These are phyloP conservation scores for Dasypus novemcinctus DNA, from an alignment of 2,113 vertebrate genomes.

Conservation along the genomic window DNA sequence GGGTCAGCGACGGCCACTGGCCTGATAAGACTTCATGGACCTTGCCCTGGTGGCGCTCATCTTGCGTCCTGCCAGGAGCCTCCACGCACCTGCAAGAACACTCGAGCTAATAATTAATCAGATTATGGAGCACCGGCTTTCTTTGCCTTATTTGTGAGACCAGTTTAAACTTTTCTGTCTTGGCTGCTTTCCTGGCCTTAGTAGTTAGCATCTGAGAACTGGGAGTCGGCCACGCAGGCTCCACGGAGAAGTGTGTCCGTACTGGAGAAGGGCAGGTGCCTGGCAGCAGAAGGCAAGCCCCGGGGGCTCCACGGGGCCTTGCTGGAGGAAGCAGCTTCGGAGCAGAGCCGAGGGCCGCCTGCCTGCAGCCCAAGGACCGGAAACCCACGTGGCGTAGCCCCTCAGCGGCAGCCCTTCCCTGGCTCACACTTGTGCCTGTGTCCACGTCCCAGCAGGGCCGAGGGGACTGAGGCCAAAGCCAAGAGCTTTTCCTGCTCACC, in stretches of 20 bases:
- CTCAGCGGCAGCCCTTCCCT: no score
- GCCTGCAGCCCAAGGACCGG: no score
- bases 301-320: not conserved
- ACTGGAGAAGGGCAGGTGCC: no score
- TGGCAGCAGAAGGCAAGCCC: not conserved
- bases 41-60: rapidly evolving
- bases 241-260: not conserved
- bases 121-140: not conserved
- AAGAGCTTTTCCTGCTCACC: rapidly evolving
- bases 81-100: not conserved
- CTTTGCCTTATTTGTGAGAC: not conserved
- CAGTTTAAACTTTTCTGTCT: not conserved
- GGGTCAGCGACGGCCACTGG: rapidly evolving
- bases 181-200: not conserved
- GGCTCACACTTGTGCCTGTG: no score
- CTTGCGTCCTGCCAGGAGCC: not conserved
- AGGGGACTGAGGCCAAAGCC: not conserved
- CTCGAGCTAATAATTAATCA: not conserved
- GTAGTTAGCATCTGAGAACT: not conserved
- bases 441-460: not conserved
- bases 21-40: not conserved
- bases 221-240: not conserved
- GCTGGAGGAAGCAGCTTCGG: no score
- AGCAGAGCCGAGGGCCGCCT: no score
- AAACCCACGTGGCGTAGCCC: no score